A percentile compares a stretch with the other conserved stretches of the same genome.
Evolutionary conservation across 1,140 invertebrate genomes (phyloP).

Genomic region (Temnothorax nylanderi): DNA sequence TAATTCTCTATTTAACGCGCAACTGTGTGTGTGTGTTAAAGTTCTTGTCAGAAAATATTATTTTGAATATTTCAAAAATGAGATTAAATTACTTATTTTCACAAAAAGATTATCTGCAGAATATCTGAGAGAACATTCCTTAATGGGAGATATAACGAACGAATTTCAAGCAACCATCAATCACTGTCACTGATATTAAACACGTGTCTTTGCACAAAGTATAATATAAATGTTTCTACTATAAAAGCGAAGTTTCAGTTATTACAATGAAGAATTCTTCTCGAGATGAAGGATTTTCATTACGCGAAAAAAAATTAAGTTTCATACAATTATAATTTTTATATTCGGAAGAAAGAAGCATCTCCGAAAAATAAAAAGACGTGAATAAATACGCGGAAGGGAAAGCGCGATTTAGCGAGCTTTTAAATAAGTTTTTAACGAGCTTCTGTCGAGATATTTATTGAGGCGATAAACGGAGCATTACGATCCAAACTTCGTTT

Average conservation of each 20-base stretch:
- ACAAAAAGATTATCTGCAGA: not conserved
- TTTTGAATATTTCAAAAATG: not conserved
- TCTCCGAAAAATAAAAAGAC: not conserved
- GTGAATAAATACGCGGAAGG: not conserved
- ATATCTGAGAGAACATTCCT: not conserved
- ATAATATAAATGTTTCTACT: constrained; percentile 9
- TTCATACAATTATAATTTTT: not conserved
- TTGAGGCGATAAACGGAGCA: constrained; percentile 9
- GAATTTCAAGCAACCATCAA: constrained; percentile 24
- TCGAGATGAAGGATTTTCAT: not conserved
- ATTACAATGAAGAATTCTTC: not conserved
- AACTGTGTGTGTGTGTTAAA: not conserved
- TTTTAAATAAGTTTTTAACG: constrained; percentile 40
- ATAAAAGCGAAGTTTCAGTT: not conserved
- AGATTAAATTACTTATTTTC: not conserved
- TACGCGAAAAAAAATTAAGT: not conserved
- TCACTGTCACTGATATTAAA: constrained; percentile 4
- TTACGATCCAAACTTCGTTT: constrained; percentile 39
- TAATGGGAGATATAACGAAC: not conserved
- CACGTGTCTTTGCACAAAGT: not conserved
- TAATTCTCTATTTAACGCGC: not conserved
- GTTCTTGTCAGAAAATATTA: not conserved
- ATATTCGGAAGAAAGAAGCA: not conserved
- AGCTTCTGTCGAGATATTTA: constrained; percentile 27
- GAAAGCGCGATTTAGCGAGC: not conserved